phyloP scores from a whole-genome alignment of 2,888 invertebrate genomes.

The Cordilura impudica region DNA sequence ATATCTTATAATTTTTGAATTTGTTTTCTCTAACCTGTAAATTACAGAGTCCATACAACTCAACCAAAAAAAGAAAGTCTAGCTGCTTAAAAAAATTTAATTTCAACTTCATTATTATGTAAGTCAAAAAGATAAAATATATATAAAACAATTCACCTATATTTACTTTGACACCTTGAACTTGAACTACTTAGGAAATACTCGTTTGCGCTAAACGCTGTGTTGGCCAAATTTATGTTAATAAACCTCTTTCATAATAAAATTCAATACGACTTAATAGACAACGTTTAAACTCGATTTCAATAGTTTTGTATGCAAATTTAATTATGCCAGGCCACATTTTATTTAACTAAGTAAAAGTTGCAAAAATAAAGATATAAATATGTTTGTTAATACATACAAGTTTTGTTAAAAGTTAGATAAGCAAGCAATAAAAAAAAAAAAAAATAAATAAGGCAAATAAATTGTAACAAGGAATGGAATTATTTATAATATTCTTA shows the following conservation, averaged over 20 bases:
- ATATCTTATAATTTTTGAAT: too few relatives aligned
- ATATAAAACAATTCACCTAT: background rate
- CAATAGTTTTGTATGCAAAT: constrained; percentile 46
- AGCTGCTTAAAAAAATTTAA: background rate
- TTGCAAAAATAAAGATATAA: too few relatives aligned
- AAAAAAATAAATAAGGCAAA: background rate
- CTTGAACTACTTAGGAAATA: constrained; percentile 25
- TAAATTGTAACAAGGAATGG: constrained; percentile 10
- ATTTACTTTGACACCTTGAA: constrained; percentile 32
- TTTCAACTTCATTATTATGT: background rate
- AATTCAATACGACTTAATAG: background rate
- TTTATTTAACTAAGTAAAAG: background rate
- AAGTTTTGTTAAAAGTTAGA: background rate
- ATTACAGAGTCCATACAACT: background rate
- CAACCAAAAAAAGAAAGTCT: too few relatives aligned
- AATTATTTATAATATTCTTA: constrained; percentile 9
- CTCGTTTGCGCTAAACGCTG: background rate
- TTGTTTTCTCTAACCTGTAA: background rate
- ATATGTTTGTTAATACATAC: background rate
- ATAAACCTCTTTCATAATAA: constrained; percentile 9
- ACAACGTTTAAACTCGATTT: background rate
- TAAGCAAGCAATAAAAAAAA: too few relatives aligned
- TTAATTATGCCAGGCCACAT: background rate
- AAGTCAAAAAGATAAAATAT: too few relatives aligned
- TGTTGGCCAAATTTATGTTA: constrained; percentile 43